phyloP scores from a whole-genome alignment of 2,113 vertebrate species.

The Pandion haliaetus region DNA sequence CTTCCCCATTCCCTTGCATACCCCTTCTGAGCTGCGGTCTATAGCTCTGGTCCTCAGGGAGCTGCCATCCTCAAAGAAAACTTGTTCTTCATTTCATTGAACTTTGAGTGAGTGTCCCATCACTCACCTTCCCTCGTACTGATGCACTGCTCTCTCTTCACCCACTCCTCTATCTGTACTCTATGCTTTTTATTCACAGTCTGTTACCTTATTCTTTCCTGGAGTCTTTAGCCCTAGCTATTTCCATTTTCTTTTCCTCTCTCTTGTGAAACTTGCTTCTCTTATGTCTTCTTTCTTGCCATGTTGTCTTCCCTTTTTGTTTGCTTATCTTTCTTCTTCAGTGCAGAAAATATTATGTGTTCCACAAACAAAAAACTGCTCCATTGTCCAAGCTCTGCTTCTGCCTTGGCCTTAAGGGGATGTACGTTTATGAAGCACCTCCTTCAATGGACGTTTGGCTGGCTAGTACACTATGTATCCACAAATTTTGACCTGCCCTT shows the following conservation, averaged over 20 bases:
- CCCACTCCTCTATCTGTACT: neutral
- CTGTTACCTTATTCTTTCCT: neutral
- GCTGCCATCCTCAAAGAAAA: neutral
- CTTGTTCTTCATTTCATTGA: neutral
- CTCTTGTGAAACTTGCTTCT: neutral
- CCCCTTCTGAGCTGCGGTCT: rapidly evolving
- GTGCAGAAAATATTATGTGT: neutral
- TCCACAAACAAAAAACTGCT: neutral
- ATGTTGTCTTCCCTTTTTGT: neutral
- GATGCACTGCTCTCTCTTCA: neutral
- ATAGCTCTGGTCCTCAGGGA: neutral
- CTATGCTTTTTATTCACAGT: neutral
- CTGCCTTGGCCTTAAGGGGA: neutral
- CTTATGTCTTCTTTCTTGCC: neutral
- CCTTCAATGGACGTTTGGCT: neutral
- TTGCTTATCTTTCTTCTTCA: neutral
- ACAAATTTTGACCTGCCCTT: neutral
- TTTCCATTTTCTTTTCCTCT: neutral
- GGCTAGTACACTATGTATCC: neutral
- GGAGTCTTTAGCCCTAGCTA: neutral
- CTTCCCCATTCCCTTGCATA: neutral
- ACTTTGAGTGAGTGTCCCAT: neutral
- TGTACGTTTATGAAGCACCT: neutral
- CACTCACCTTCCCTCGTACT: rapidly evolving
- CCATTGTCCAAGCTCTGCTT: neutral